These are phyloP conservation scores for Tiliacea aurago DNA, from an alignment of 2,888 invertebrate species.

Conservation along the genomic window DNA sequence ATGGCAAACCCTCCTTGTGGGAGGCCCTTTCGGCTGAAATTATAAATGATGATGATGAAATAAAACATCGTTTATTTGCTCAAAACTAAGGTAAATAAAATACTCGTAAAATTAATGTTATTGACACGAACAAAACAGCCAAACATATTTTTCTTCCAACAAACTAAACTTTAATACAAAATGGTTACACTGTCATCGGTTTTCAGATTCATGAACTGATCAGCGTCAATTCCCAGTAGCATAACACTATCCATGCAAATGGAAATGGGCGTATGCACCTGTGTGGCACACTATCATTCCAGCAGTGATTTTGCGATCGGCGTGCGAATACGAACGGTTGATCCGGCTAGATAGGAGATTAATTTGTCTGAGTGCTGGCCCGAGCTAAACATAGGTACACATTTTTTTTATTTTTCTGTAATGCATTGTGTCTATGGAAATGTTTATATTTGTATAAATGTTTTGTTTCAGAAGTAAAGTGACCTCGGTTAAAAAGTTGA, in stretches of 20 bases:
- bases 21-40: too few species aligned
- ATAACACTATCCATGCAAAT: constrained; percentile 77
- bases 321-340: constrained; percentile 72
- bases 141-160: constrained; percentile 4
- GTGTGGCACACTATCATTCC: constrained; percentile 68
- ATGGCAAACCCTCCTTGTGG: too few species aligned
- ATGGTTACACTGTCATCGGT: constrained; percentile 68
- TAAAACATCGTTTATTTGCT: too few species aligned
- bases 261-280: constrained; percentile 72
- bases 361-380: constrained; percentile 78
- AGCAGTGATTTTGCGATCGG: constrained; percentile 74
- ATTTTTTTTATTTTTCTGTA: constrained; percentile 22
- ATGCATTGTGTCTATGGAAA: constrained; percentile 36
- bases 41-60: too few species aligned
- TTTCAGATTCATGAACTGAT: constrained; percentile 77
- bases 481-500: background rate
- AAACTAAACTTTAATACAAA: constrained; percentile 49
- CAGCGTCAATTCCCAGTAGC: constrained; percentile 71
- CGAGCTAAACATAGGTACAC: constrained; percentile 59
- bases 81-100: background rate
- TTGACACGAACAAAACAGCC: background rate
- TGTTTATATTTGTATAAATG: constrained; percentile 16
- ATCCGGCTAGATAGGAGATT: constrained; percentile 76
- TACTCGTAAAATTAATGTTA: background rate
- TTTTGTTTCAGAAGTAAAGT: background rate